Evolutionary conservation across 2,113 vertebrate genomes (phyloP).

Genomic region (Alaudala cheleensis): DNA sequence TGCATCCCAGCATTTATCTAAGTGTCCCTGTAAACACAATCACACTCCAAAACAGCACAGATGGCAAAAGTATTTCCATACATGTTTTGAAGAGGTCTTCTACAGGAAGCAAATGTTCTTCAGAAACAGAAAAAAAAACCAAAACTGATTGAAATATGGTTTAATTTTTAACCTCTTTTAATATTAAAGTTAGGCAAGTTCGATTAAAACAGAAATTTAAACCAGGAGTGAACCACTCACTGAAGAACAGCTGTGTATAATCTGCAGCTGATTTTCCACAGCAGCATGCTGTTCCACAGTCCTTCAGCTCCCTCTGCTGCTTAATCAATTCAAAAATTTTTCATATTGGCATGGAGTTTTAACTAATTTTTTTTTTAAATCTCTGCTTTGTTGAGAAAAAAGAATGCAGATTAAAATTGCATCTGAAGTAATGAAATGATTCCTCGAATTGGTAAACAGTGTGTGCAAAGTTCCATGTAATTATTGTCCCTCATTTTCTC

Average conservation of each 20-base stretch:
- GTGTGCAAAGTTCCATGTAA: background rate
- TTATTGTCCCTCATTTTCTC: background rate
- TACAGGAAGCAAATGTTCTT: conserved; percentile 8
- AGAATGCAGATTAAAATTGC: background rate
- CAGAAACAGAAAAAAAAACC: background rate
- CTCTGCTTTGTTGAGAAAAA: background rate
- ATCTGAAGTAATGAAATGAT: conserved; percentile 1
- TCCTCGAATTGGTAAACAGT: background rate
- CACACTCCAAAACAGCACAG: background rate
- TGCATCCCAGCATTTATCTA: background rate
- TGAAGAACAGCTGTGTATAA: background rate
- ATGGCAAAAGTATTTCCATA: background rate
- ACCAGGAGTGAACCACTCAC: conserved; percentile 23
- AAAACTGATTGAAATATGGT: background rate
- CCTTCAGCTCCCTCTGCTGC: conserved; percentile 71
- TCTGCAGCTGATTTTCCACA: background rate
- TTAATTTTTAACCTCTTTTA: conserved; percentile 58
- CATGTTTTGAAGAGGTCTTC: background rate
- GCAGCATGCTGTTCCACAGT: background rate
- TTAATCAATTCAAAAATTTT: background rate
- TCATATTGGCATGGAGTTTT: background rate
- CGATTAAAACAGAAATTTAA: conserved; percentile 67
- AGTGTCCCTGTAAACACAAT: background rate
- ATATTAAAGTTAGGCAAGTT: conserved; percentile 34
- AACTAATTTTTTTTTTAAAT: background rate